A percentile compares a stretch with the other conserved stretches of the same genome.
phyloP scores from a whole-genome alignment of 2,797 vertebrate species.

The Lacerta viridis region DNA sequence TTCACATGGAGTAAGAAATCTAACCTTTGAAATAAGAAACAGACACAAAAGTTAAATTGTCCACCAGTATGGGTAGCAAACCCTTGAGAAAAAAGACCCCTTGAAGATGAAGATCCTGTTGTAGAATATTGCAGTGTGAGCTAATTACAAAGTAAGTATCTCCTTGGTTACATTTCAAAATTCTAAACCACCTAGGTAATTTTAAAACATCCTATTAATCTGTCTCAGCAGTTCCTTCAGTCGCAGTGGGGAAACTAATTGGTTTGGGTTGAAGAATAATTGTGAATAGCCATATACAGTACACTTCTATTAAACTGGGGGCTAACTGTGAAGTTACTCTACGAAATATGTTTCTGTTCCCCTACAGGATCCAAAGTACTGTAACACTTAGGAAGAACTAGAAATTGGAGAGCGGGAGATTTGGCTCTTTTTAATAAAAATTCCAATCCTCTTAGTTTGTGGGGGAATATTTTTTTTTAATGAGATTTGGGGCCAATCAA shows the following conservation, averaged over 20 bases:
- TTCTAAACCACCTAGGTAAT: neutral
- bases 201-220: neutral
- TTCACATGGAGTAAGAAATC: neutral
- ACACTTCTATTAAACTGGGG: neutral
- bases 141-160: neutral
- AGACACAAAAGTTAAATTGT: neutral
- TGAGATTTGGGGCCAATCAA: neutral
- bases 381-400: neutral
- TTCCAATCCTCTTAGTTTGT: neutral
- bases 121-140: neutral
- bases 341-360: neutral
- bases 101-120: neutral
- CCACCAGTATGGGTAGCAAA: neutral
- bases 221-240: neutral
- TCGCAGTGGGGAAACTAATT: neutral
- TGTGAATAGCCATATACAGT: neutral
- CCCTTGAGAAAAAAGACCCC: too few relatives aligned
- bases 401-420: neutral
- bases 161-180: neutral
- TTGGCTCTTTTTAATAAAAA: neutral
- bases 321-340: neutral
- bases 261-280: neutral
- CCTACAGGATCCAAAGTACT: neutral
- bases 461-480: neutral
- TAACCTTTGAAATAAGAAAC: neutral